phyloP scores from a whole-genome alignment of 2,113 vertebrate genomes.

The Erinaceus europaeus region DNA sequence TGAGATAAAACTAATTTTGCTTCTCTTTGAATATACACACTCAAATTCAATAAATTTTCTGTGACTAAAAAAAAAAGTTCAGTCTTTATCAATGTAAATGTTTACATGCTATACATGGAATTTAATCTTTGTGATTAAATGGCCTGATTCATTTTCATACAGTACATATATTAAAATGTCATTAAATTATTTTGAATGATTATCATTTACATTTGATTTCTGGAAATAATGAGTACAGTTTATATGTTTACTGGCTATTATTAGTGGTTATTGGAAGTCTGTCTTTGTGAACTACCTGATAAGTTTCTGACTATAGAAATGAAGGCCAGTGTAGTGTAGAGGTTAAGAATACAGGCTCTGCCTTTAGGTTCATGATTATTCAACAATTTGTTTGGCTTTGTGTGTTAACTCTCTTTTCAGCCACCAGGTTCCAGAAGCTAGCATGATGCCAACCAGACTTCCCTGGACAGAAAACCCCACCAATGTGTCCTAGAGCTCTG shows the following conservation, averaged over 20 bases:
- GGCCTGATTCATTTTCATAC: neutral
- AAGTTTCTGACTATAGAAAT: neutral
- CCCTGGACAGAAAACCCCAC: too few relatives aligned
- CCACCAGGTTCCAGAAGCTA: too few relatives aligned
- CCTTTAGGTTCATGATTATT: too few relatives aligned
- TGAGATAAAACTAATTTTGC: neutral
- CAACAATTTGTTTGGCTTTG: too few relatives aligned
- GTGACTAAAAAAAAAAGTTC: too few relatives aligned
- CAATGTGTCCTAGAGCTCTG: too few relatives aligned
- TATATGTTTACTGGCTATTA: neutral
- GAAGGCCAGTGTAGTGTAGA: neutral
- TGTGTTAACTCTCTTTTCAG: too few relatives aligned
- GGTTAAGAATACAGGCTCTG: neutral
- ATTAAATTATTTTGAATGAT: neutral
- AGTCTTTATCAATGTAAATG: neutral
- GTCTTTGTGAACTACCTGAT: neutral
- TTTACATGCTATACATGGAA: neutral
- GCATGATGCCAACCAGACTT: too few relatives aligned
- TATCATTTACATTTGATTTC: slow-evolving; percentile 1
- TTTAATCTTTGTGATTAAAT: neutral
- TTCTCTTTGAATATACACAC: neutral
- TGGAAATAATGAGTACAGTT: neutral
- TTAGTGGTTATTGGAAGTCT: neutral
- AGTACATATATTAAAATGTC: neutral
- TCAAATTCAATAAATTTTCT: slow-evolving; percentile 27